Conservation (phyloP, 2,888 invertebrate genomes). For the Ichneumoninae sp. region DNA sequence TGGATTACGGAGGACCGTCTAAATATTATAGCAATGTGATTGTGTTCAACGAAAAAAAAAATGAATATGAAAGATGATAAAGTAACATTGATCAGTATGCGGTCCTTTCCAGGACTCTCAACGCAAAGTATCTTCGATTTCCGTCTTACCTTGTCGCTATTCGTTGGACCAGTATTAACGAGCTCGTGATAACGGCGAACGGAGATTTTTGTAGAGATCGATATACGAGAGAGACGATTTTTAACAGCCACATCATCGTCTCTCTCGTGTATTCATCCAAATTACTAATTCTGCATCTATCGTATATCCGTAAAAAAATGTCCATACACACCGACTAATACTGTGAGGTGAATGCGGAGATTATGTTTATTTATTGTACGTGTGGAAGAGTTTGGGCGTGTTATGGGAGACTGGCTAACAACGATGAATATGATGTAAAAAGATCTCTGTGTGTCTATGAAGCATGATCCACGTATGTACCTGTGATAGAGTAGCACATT, state of each 20-base stretch:
- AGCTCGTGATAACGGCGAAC: conserved; percentile 35
- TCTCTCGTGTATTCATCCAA: conserved; percentile 45
- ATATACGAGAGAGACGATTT: conserved; percentile 39
- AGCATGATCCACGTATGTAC: conserved; percentile 76
- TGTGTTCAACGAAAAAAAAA: conserved; percentile 56
- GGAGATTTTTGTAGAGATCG: conserved; percentile 23
- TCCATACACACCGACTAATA: conserved; percentile 44
- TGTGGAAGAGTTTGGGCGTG: conserved; percentile 39
- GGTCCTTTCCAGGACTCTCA: conserved; percentile 21
- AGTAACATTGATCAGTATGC: conserved; percentile 41
- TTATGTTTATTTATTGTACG: conserved; percentile 55
- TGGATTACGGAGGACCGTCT: conserved; percentile 46
- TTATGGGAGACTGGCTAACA: conserved; percentile 45
- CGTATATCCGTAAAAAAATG: conserved; percentile 11
- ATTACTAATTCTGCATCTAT: conserved; percentile 55
- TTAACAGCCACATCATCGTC: conserved; percentile 32
- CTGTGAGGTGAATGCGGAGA: conserved; percentile 36
- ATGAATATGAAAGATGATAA: conserved; percentile 19
- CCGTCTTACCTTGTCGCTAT: conserved; percentile 48
- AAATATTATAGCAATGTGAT: conserved; percentile 53
- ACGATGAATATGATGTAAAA: conserved; percentile 41
- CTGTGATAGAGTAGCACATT: conserved; percentile 80
- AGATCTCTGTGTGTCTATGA: conserved; percentile 53
- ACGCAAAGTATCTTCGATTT: conserved; percentile 50
- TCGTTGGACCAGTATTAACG: conserved; percentile 49